Conservation (phyloP, 2,797 vertebrate species). For the Labeo calbasu region DNA sequence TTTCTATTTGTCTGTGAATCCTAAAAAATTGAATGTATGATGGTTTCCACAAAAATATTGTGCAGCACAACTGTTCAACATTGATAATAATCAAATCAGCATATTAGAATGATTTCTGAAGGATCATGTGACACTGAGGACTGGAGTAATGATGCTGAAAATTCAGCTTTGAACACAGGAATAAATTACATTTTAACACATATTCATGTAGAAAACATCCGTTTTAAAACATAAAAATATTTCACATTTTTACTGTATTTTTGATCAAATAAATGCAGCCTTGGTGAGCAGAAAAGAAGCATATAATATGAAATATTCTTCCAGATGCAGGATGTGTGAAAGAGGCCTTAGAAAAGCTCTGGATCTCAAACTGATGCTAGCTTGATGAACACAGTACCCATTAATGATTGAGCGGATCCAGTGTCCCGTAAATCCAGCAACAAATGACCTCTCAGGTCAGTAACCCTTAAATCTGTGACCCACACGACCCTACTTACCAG, state of each 20-base stretch:
- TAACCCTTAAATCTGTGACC: slow-evolving; percentile 32
- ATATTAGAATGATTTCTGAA: neutral
- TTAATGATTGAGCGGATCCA: neutral
- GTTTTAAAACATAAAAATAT: neutral
- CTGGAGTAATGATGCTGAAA: neutral
- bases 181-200: neutral
- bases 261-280: neutral
- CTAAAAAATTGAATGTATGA: neutral
- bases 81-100: neutral
- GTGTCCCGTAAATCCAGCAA: slow-evolving; percentile 45
- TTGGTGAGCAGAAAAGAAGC: neutral
- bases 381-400: neutral
- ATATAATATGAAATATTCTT: too few species aligned
- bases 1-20: neutral
- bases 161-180: neutral
- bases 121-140: neutral
- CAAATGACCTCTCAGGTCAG: slow-evolving; percentile 5
- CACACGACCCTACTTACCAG: too few species aligned
- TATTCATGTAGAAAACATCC: neutral
- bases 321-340: neutral
- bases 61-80: neutral
- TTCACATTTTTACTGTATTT: neutral
- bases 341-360: neutral
- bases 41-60: neutral
- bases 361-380: neutral